Evolutionary conservation across 2,888 invertebrate species (phyloP), one percentile per base, ranked within the genome.

Genomic region (Calliopum simillimum): DNA sequence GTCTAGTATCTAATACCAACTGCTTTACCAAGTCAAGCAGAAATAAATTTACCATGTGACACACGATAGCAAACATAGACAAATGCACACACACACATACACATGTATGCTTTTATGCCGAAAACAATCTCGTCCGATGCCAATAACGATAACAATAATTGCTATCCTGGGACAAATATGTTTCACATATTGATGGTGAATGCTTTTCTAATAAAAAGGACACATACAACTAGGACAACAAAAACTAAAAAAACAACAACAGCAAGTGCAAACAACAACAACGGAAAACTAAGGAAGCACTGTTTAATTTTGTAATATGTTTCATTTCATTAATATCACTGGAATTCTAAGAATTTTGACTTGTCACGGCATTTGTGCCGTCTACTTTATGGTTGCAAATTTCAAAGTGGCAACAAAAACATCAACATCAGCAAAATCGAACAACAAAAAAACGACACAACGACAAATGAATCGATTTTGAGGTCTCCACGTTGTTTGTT

Each of bases 71-170:
- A 4, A 3, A 14, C 12, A 21, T 21, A 53, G 2, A 53, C 53
- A 53, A 21, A 23, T 6, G 19, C 11, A 53, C 23, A 53, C 0
- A 4, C 13, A 51, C 5, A 51, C 51, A 41, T 41, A 41, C 16
- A 16, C n/a, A 41, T 13, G 23, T 21, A 23, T 53, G 49, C 19
- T 16, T 49, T 49, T 55, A 33, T 61, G 47, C 47, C 47, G 41
- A 67, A 67, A 58, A 67, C 67, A 67, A 67, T 58, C 67, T 67
- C 59, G 59, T 41, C 41, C 59, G 67, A 67, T 67, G 67, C 67
- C 67, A 67, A 67, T 67, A 67, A 67, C 67, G 67, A 67, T 67
- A 67, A 67, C 67, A 67, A 67, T 67, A 58, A 67, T 67, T 67
- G 67, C 67, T 59, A 58, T 67, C 67, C 67, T 58, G 67, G 67